phyloP scores from a whole-genome alignment of 2,888 invertebrate genomes.

The Lasius fuliginosus region DNA sequence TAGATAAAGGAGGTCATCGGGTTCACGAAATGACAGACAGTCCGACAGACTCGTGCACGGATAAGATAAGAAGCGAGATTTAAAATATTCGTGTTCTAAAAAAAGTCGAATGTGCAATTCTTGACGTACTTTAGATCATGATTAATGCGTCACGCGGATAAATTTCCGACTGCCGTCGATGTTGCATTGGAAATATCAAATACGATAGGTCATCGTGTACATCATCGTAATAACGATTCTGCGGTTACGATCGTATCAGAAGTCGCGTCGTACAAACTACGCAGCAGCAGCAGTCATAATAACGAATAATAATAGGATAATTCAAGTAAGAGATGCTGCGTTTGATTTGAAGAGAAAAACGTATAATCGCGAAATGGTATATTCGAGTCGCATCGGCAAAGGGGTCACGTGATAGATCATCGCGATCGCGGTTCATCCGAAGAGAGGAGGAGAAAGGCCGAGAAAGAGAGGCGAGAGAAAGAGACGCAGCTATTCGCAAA shows the following conservation, averaged over 20 bases:
- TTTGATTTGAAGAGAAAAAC: background rate
- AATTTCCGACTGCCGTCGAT: background rate
- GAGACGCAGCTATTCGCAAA: background rate
- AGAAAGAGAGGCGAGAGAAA: background rate
- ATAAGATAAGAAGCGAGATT: constrained; percentile 7
- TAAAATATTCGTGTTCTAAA: background rate
- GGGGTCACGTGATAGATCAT: background rate
- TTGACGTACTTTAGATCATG: background rate
- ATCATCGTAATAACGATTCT: constrained; percentile 26
- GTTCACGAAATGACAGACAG: constrained; percentile 39
- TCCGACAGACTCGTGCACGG: background rate
- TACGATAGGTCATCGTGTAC: constrained; percentile 8
- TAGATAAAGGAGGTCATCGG: constrained; percentile 27
- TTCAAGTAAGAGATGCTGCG: background rate
- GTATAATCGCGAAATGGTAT: too few species aligned
- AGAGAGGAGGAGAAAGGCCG: background rate
- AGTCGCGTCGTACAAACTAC: background rate
- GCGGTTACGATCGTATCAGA: constrained; percentile 3
- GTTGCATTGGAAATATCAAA: constrained; percentile 1
- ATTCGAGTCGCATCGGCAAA: background rate
- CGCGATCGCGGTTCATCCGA: background rate
- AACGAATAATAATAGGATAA: background rate
- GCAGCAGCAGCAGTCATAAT: constrained; percentile 8
- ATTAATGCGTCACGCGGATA: background rate
- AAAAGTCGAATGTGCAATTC: background rate